Evolutionary conservation across 2,113 vertebrate genomes (phyloP).

Genomic region (Probosciger aterrimus): DNA sequence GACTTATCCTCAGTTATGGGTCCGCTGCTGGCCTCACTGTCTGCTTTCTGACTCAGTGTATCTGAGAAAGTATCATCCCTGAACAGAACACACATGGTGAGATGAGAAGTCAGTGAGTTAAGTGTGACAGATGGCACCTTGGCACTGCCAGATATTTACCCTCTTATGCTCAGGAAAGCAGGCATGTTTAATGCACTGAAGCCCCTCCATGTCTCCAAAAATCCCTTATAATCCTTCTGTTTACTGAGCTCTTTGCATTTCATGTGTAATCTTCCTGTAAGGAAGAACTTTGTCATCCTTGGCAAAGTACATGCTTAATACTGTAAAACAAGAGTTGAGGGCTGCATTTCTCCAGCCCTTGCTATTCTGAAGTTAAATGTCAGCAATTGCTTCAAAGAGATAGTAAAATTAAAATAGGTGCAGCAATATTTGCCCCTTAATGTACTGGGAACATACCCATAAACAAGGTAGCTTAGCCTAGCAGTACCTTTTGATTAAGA

Average conservation of each 20-base stretch:
- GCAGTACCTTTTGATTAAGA: not conserved
- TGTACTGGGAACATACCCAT: not conserved
- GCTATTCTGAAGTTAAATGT: not conserved
- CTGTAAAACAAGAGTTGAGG: not conserved
- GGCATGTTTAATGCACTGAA: not conserved
- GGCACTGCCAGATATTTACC: not conserved
- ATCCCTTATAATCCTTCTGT: not conserved
- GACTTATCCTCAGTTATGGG: constrained; percentile 91
- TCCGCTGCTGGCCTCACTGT: constrained; percentile 96
- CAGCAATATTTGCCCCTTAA: not conserved
- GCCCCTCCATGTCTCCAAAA: not conserved
- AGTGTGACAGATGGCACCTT: not conserved
- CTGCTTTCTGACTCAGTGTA: constrained; percentile 94
- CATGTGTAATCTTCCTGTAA: not conserved
- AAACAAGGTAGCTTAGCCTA: not conserved
- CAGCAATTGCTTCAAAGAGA: not conserved
- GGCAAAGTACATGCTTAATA: not conserved
- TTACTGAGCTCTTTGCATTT: not conserved
- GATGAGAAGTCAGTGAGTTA: not conserved
- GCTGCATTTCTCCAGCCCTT: not conserved
- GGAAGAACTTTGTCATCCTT: not conserved
- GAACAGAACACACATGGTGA: constrained; percentile 1
- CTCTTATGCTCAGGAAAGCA: not conserved
- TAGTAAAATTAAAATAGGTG: not conserved
- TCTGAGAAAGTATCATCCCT: constrained; percentile 98